Percentiles rank a stretch among this genome's conserved stretches.
Evolutionary conservation across 1,140 invertebrate genomes (phyloP).

Genomic region (Caerostris extrusa): DNA sequence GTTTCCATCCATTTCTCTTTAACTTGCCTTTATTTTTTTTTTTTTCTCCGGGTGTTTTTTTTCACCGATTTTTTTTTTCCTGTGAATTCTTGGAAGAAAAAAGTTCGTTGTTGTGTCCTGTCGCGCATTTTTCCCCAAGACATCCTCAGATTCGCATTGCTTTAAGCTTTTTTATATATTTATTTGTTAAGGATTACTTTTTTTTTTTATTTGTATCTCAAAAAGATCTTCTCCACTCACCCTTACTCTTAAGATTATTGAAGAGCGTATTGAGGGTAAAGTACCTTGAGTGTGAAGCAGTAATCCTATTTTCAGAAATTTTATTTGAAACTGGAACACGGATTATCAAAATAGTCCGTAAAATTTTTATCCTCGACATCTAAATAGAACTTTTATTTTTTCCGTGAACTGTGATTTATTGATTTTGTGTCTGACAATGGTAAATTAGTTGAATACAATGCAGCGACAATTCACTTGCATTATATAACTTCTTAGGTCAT

Average conservation of each 20-base stretch:
- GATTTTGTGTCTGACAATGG: background rate
- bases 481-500: too few species aligned
- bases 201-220: conserved; percentile 49
- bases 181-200: conserved; percentile 56
- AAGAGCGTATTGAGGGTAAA: conserved; percentile 33
- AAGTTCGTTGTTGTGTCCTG: conserved; percentile 29
- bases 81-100: background rate
- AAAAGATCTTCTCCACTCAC: background rate
- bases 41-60: background rate
- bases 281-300: background rate
- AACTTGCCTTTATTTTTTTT: conserved; percentile 50
- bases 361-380: background rate
- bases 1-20: conserved; percentile 74
- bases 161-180: conserved; percentile 50
- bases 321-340: conserved; percentile 12
- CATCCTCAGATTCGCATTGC: conserved; percentile 36
- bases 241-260: conserved; percentile 2
- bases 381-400: background rate
- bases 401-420: background rate
- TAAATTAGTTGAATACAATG: too few species aligned
- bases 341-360: conserved; percentile 19
- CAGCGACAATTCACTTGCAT: too few species aligned
- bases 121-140: conserved; percentile 54
- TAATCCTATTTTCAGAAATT: conserved; percentile 37
- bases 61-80: conserved; percentile 51